phyloP scores from a whole-genome alignment of 1,140 invertebrate genomes.

The Halictus rubicundus region DNA sequence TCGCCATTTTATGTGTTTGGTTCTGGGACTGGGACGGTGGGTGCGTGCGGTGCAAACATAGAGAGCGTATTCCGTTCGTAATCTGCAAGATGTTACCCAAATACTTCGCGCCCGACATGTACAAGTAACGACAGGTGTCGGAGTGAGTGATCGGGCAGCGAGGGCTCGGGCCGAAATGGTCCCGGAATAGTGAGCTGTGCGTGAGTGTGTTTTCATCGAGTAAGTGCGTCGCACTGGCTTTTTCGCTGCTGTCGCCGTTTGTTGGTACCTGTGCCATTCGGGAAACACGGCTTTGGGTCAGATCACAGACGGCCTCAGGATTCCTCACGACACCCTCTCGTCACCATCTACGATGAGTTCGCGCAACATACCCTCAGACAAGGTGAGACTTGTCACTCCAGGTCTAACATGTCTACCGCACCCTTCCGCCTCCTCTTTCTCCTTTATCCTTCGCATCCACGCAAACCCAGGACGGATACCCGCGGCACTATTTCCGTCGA shows the following conservation, averaged over 20 bases:
- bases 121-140: slow-evolving; percentile 70
- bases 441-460: slow-evolving; percentile 18
- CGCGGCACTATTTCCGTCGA: neutral
- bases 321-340: slow-evolving; percentile 57
- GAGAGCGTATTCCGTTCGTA: slow-evolving; percentile 43
- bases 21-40: slow-evolving; percentile 69
- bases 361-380: slow-evolving; percentile 77
- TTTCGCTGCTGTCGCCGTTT: slow-evolving; percentile 39
- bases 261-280: slow-evolving; percentile 48
- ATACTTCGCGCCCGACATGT: slow-evolving; percentile 70
- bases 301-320: slow-evolving; percentile 69
- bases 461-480: neutral
- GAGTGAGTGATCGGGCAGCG: slow-evolving; percentile 55
- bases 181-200: slow-evolving; percentile 64
- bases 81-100: slow-evolving; percentile 71
- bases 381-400: slow-evolving; percentile 66
- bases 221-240: slow-evolving; percentile 47
- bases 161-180: slow-evolving; percentile 60
- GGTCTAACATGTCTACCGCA: slow-evolving; percentile 58
- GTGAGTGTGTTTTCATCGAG: slow-evolving; percentile 60
- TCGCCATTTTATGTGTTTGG: slow-evolving; percentile 78
- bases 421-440: slow-evolving; percentile 47
- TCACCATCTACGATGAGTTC: slow-evolving; percentile 73
- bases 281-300: slow-evolving; percentile 55
- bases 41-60: slow-evolving; percentile 54